Conservation (phyloP, 1,140 invertebrate species). For the Monomorium pharaonis region DNA sequence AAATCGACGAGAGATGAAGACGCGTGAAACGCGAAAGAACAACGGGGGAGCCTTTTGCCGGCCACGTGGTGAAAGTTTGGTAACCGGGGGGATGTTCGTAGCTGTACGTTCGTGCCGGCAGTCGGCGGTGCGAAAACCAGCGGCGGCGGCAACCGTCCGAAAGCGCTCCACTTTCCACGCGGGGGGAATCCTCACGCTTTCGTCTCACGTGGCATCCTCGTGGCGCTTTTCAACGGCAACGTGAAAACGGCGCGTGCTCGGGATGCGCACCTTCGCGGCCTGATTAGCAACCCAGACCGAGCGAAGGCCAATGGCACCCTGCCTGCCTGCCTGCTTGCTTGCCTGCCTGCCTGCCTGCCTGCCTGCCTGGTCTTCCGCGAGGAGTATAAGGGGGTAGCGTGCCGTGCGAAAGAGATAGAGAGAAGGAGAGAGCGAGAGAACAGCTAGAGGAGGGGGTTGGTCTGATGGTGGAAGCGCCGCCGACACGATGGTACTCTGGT, state of each 20-base stretch:
- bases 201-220: constrained; percentile 76
- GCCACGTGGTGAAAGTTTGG: constrained; percentile 61
- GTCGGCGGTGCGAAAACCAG: constrained; percentile 41
- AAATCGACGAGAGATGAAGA: not conserved
- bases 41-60: not conserved
- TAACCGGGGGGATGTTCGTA: constrained; percentile 38
- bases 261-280: constrained; percentile 78
- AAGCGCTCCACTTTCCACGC: constrained; percentile 83
- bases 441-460: constrained; percentile 44
- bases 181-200: constrained; percentile 76
- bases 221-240: constrained; percentile 72
- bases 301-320: constrained; percentile 75
- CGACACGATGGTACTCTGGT: constrained; percentile 54
- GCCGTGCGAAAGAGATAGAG: constrained; percentile 54
- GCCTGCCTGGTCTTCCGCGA: constrained; percentile 59
- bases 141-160: constrained; percentile 46
- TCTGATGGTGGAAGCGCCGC: constrained; percentile 54
- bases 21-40: not conserved
- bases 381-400: constrained; percentile 59
- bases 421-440: constrained; percentile 43
- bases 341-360: not conserved
- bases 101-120: constrained; percentile 13
- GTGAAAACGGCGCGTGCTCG: constrained; percentile 78
- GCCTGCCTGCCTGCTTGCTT: constrained; percentile 44
- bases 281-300: constrained; percentile 79